These are phyloP conservation scores for Sitodiplosis mosellana DNA, from an alignment of 1,140 invertebrate genomes.

Conservation along the genomic window DNA sequence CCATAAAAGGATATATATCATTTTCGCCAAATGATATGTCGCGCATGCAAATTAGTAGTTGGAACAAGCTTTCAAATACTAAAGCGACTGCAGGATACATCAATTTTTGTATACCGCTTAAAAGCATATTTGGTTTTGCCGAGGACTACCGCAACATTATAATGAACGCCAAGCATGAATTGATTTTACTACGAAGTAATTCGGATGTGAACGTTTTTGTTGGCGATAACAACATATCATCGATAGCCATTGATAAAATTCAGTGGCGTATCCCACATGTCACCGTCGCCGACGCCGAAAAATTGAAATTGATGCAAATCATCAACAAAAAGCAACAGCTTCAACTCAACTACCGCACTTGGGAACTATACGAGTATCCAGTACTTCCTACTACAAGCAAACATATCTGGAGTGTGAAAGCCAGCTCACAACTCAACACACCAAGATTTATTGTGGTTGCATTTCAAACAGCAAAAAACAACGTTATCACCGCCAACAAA, in stretches of 20 bases:
- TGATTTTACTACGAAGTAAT: slow-evolving; percentile 21
- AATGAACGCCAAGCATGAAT: slow-evolving; percentile 25
- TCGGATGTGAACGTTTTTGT: slow-evolving; percentile 10
- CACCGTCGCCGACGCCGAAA: slow-evolving; percentile 9
- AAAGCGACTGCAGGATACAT: slow-evolving; percentile 10
- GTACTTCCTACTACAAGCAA: slow-evolving; percentile 12
- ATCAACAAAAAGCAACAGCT: slow-evolving; percentile 10
- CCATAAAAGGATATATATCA: too few relatives aligned
- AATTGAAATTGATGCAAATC: slow-evolving; percentile 10
- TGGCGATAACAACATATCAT: neutral
- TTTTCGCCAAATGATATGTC: too few relatives aligned
- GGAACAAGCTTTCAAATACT: neutral
- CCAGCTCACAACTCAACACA: slow-evolving; percentile 14
- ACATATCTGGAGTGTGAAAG: slow-evolving; percentile 17
- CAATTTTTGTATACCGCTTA: slow-evolving; percentile 20
- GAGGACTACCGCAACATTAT: slow-evolving; percentile 27
- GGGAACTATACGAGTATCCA: slow-evolving; percentile 23
- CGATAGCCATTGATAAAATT: slow-evolving; percentile 5
- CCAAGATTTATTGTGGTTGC: slow-evolving; percentile 13
- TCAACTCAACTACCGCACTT: slow-evolving; percentile 15
- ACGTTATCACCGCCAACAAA: slow-evolving; percentile 5
- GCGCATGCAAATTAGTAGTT: too few relatives aligned
- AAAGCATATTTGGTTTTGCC: slow-evolving; percentile 21
- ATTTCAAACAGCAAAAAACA: slow-evolving; percentile 10
- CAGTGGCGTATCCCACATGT: slow-evolving; percentile 10